These are phyloP conservation scores for Abscondita cerata DNA, from an alignment of 2,888 invertebrate genomes.

Conservation along the genomic window DNA sequence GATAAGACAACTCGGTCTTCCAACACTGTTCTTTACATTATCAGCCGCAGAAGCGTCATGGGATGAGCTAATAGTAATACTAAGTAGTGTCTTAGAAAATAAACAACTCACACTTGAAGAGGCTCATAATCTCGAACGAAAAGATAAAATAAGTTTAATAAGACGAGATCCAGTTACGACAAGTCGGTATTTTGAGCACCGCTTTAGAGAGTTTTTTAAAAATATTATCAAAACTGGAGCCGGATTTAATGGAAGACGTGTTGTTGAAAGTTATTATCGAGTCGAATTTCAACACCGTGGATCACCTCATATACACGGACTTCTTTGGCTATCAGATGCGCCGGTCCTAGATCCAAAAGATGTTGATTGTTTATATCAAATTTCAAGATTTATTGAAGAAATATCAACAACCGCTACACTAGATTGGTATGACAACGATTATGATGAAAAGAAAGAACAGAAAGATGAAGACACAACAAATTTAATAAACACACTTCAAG, in stretches of 20 bases:
- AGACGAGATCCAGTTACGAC: conserved; percentile 9
- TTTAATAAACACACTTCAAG: not conserved
- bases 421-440: no score
- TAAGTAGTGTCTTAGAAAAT: not conserved
- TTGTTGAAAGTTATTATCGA: conserved; percentile 7
- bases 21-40: conserved; percentile 2
- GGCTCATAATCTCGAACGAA: not conserved
- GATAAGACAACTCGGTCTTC: not conserved
- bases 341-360: conserved; percentile 1
- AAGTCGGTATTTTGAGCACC: conserved; percentile 9
- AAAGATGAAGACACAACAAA: not conserved
- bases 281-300: conserved; percentile 8
- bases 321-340: not conserved
- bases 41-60: conserved; percentile 5
- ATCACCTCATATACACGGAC: not conserved
- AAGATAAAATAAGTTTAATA: not conserved
- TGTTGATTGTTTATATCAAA: not conserved
- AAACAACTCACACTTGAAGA: not conserved
- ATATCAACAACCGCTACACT: not conserved
- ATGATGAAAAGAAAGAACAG: not conserved
- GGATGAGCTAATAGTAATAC: conserved; percentile 2
- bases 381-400: conserved; percentile 4
- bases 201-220: not conserved
- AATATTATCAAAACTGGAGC: not conserved
- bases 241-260: not conserved